Evolutionary conservation across 2,113 vertebrate genomes (phyloP), one percentile per base, ranked within the genome.

Genomic region (Lepus americanus): DNA sequence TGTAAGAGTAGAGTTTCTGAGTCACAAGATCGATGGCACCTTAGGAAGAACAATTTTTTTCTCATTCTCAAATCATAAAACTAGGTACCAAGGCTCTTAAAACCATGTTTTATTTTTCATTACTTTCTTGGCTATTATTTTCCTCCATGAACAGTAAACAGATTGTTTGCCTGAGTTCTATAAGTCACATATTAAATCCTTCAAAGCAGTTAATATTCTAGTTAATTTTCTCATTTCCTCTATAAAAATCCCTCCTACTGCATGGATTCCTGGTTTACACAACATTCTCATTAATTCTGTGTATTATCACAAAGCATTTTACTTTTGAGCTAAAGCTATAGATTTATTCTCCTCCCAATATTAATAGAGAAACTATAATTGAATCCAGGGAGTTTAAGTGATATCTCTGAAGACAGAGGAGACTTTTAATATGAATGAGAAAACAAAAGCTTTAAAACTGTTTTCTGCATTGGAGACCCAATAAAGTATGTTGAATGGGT

Each of bases 391-490:
- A 59, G 5, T 53, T 73, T 59, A 69, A 14, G 23, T 23, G 74
- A 33, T 78, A 17, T 36, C 6, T 23, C 36, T 91, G 36, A 92
- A 90, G 19, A 22, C 36, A 1, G 25, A 86, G 6, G 17, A 59
- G 6, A 64, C 1, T 81, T n/a, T 72, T 53, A 49, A 69, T 80
- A 63, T 27, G 29, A 94, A 27, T 9, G n/a, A 36, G 11, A 44
- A 44, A 44, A 44, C 44, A 44, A 44, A 44, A 44, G 44, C 36
- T 74, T 74, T 86, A 33, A 87, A 89, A 82, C 25, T 63, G 16
- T 66, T 78, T 83, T 73, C 39, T 84, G 59, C 55, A 51, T 90
- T 87, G 23, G 51, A 94, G n/a, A 80, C n/a, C 20, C 70, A 95
- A 87, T 82, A 70, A 94, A 77, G 17, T 77, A 72, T 19, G 16